Evolutionary conservation across 2,888 invertebrate genomes (phyloP), one percentile per base, ranked within the genome.

Genomic region (Neoitamus cyanurus): DNA sequence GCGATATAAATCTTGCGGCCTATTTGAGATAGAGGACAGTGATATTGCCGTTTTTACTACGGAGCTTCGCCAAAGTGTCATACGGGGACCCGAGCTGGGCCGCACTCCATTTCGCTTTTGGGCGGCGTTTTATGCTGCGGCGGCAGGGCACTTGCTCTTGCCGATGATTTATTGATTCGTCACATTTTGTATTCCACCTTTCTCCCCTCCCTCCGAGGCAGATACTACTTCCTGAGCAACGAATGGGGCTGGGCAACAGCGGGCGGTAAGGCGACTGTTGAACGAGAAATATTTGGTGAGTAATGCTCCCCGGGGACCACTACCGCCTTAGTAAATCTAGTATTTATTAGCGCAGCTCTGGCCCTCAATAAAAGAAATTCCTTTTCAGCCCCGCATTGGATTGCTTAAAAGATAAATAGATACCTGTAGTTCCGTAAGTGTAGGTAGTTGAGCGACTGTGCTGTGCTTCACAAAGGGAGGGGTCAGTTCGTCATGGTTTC

Each of bases 101-200:
- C 7, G 7, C 15, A 15, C 78, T 58, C 58, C 78, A 78, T 46
- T 58, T 58, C 31, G 48, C 9, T 28, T 48, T 20, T 20, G 48
- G 37, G 37, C 36, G 37, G 69, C 25, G 69, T 82, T 82, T 82
- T 69, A 82, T 69, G 36, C 42, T 69, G n/a, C 69, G 58, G 42
- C 58, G 25, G 37, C 82, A 68, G 80, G 69, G 31, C 30, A 37
- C 69, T 69, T 82, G 31, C 82, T 82, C 48, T 46, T 36, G 31
- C 37, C 69, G 69, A 58, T 58, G 58, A 82, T 82, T 82, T 82
- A 82, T 82, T 69, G 82, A 82, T 82, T 82, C 82, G 37, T 82
- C 82, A 82, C 68, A 82, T 82, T 82, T 69, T 69, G 37, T 82
- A 82, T 82, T 82, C 82, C 69, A 28, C 37, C 82, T 25, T 20